Percentiles rank a stretch among this genome's conserved stretches.
Evolutionary conservation across 2,888 invertebrate species (phyloP).

Genomic region (Mactromeris polynyma): DNA sequence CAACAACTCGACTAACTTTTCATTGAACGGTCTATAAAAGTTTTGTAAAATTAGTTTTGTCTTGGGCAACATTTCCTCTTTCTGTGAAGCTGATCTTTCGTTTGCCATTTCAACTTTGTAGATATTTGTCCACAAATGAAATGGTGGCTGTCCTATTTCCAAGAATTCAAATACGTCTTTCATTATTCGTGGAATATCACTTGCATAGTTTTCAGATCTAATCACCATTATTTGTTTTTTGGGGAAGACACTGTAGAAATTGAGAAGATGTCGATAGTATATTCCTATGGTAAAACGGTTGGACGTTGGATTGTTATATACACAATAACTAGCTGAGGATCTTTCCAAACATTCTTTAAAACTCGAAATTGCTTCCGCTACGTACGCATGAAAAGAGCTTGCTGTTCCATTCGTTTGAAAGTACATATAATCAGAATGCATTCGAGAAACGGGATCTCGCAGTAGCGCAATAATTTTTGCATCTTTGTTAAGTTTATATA

Average conservation of each 20-base stretch:
- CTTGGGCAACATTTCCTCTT: background rate
- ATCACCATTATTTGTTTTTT: background rate
- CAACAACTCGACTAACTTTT: background rate
- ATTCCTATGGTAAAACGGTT: background rate
- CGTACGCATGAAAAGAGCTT: background rate
- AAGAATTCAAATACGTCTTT: background rate
- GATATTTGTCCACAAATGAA: background rate
- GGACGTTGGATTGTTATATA: background rate
- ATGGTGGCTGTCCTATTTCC: background rate
- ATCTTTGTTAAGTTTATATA: background rate
- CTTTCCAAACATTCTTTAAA: background rate
- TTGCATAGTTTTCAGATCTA: background rate
- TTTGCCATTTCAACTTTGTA: background rate
- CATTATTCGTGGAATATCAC: background rate
- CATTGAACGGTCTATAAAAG: background rate
- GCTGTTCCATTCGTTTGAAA: background rate
- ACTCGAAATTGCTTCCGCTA: background rate
- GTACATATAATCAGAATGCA: background rate
- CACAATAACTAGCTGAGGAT: background rate
- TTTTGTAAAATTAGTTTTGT: background rate
- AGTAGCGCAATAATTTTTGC: background rate
- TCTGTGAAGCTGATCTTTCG: background rate
- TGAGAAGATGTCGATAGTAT: background rate
- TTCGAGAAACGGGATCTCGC: background rate
- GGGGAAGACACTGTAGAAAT: background rate